Base-by-base conservation (phyloP, 2,797 vertebrate genomes). In the Neomorphus geoffroyi region DNA sequence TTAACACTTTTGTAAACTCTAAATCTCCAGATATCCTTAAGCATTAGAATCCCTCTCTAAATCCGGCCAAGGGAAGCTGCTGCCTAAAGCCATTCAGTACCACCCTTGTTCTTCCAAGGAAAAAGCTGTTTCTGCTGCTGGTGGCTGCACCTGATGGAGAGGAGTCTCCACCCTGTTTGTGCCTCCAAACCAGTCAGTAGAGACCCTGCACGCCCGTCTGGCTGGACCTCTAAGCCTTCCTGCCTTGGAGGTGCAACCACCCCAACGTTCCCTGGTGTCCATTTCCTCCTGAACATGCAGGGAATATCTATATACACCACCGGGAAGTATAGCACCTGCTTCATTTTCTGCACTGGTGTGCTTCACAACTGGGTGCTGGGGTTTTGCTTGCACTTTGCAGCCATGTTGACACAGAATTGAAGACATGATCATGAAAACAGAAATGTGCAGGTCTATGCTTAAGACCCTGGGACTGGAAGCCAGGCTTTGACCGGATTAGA, bases 201-300 rank as follows among this genome's bases (percentile, higher is more conserved):
- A 45, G 18, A 60, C 3, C 6, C 22, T 77, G 17, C 13, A n/a
- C 19, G 21, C 41, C 19, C 57, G 28, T 6, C 18, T 57, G 57
- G 4, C 14, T 67, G 41, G 15, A 13, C 24, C 13, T 10, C 27
- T 48, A 45, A 1, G 1, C 8, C 30, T 77, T 3, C 33, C 32
- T 73, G 18, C 17, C 46, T 48, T 28, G 24, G 6, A 80, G 17
- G 13, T 12, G 70, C 15, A 72, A 22, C 6, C 2, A 1, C 2
- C 5, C 4, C 5, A 0, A 0, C 9, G 37, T 21, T 21, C n/a
- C 48, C 18, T n/a, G 24, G 8, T 58, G 18, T 6, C 18, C 28
- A 4, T 64, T 50, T 69, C 7, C 23, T 64, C 28, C 39, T 53
- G 32, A 32, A 65, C 22, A 13, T 2, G 5, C 14, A 18, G 45